Base-by-base conservation (phyloP, 2,888 invertebrate species). In the Pachycephus smyrnensis region DNA sequence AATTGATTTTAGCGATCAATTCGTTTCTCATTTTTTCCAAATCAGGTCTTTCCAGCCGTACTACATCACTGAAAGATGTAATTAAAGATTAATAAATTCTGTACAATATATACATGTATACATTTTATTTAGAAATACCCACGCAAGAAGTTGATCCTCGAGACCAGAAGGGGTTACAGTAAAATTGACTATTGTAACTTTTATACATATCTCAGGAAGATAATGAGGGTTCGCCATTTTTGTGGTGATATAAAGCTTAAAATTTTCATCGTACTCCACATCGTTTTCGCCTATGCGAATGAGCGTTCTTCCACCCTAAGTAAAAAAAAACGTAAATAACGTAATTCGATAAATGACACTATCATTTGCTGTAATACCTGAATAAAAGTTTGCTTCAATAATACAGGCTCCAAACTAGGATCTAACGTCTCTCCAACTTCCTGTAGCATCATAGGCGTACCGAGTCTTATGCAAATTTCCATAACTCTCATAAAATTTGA, bases 191-290 rank as follows among this genome's bases (percentile, higher is more conserved):
- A 98, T 93, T 0, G 97, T 97, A 1, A 98, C 98, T 93, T 97
- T 97, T 80, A 97, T 97, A 88, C 98, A 97, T 81, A 98, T 95
- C 91, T 98, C 98, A 0, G 98, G 98, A 81, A 98, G 92, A 91
- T 98, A 98, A 92, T 98, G 98, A 0, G 98, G 98, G 93, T 98
- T 98, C 0, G 97, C 94, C 77, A 98, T 92, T 92, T 98, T 98
- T 1, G 98, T 97, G 0, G 98, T 98, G 88, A 98, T 95, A 90
- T 98, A 98, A 74, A 98, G 94, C 73, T 95, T 94, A 91, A 98
- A 98, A 88, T 96, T 95, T 0, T 92, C 90, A 89, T 97, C 97
- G 91, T 97, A 98, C 86, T 98, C 98, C n/a, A 98, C 95, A 82
- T 97, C 95, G 77, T 95, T 94, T 91, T 98, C 98, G 1, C 98